Evolutionary conservation across 1,140 invertebrate genomes (phyloP), one percentile per base, ranked within the genome.

Genomic region (Drosophila quadrilineata): DNA sequence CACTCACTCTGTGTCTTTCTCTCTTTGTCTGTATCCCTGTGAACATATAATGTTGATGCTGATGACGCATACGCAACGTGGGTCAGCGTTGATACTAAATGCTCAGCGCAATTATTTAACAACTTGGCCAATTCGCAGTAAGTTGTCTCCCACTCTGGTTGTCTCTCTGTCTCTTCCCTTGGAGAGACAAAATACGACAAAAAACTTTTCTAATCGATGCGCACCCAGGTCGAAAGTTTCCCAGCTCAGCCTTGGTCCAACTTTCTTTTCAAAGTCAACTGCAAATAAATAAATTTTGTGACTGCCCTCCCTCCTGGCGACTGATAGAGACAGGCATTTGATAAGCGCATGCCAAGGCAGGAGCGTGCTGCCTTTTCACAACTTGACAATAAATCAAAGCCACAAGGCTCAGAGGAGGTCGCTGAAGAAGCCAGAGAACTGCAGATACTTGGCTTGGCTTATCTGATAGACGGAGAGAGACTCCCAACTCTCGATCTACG

Each of bases 191-290:
- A 66, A 85, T 85, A 75, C 74, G 75, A 75, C 75, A 68, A 16
- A 45, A 85, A 85, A 85, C 62, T 85, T 85, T 85, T 85, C 84
- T 85, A 85, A 85, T 85, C 79, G 79, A 85, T 85, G 79, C 58
- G 75, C 79, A 75, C 58, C 59, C 74, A 79, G 79, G 75, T 85
- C 79, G 71, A 77, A 84, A 85, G 67, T 84, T 84, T 79, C 38
- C 50, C 41, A 17, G 33, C 56, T 35, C 53, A 40, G 64, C 50
- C 66, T 43, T 49, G 59, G 77, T 70, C 74, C 19, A 84, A 84
- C 49, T 84, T 84, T 85, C 74, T 85, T 84, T 85, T 85, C 80
- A 85, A 85, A 85, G 79, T 85, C 79, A 85, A n/a, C 62, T 74
- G 79, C 74, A 85, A 79, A 85, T 85, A 85, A 85, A 85, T 85